These are phyloP conservation scores for Cercocebus atys DNA, from an alignment of 2,113 vertebrate species.

Conservation along the genomic window DNA sequence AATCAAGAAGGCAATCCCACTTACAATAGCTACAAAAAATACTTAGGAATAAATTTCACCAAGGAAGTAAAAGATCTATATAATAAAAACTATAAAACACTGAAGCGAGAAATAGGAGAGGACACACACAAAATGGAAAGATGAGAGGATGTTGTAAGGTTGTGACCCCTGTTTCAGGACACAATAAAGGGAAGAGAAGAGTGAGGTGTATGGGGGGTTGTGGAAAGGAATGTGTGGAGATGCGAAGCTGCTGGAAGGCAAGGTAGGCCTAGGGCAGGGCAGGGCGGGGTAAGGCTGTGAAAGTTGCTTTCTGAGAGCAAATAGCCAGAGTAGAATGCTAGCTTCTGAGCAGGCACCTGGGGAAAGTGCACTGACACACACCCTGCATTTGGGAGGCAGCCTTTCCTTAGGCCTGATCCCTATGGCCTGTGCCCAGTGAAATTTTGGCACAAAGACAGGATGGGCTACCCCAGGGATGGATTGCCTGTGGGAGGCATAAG, in stretches of 20 bases:
- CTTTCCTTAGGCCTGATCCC: background rate
- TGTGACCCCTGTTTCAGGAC: background rate
- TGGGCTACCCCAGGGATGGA: background rate
- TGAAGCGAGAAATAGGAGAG: background rate
- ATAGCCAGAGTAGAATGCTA: background rate
- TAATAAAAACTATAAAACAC: background rate
- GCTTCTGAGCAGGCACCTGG: background rate
- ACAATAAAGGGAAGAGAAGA: accelerated
- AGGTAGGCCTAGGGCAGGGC: background rate
- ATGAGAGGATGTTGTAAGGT: conserved; percentile 85
- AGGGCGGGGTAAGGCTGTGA: background rate
- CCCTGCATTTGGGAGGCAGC: background rate
- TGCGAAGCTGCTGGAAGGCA: background rate
- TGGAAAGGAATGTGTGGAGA: background rate
- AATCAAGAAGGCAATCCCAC: no score
- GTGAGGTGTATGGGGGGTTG: background rate
- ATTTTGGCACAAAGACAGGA: background rate
- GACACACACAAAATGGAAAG: background rate
- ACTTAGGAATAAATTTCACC: background rate
- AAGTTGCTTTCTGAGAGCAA: background rate
- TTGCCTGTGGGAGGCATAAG: background rate
- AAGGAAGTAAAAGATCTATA: background rate
- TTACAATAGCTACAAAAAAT: background rate
- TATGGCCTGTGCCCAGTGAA: background rate
- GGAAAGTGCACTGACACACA: background rate